Evolutionary conservation across 2,797 vertebrate species (phyloP), one percentile per base, ranked within the genome.

Genomic region (Acomys russatus): DNA sequence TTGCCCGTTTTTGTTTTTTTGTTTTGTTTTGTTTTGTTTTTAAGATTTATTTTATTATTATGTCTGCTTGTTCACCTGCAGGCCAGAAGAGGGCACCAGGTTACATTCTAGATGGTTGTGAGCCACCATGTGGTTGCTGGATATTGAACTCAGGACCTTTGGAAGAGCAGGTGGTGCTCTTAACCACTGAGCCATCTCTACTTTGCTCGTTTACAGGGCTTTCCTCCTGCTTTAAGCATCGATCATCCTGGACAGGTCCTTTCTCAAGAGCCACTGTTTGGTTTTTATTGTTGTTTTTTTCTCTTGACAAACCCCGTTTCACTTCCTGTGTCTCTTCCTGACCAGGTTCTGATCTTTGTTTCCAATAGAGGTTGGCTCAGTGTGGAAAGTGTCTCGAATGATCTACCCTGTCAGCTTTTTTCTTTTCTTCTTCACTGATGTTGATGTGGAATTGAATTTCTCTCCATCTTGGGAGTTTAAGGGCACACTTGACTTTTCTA

Each of bases 381-480:
- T 35, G 84, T 80, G 56, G 56, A 83, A 80, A 77, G 44, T 82
- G 71, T 92, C 78, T 79, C 20, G 66, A 80, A 71, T 38, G 14
- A 78, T n/a, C 77, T 38, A 25, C 73, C 74, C 54, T 23, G 51
- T 38, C 1, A 0, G 70, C 35, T 70, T 87, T 87, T 76, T 44
- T 89, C 79, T 83, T 87, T 92, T 93, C 76, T 96, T 89, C 94
- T 95, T 91, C 74, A 88, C 88, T 71, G 80, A 25, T 56, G 71
- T 84, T 59, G 74, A 49, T 23, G 22, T 56, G 61, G 79, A 89
- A 84, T 66, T 88, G 94, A 76, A 71, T 91, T 78, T 93, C 70
- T 93, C 76, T 92, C 54, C 54, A 68, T 73, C 44, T 71, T 84
- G 66, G 64, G 44, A 56, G 28, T 94, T 90, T 93, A 66, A 97